Base-by-base conservation (phyloP, 2,888 invertebrate species). In the Ephialtes manifestator region DNA sequence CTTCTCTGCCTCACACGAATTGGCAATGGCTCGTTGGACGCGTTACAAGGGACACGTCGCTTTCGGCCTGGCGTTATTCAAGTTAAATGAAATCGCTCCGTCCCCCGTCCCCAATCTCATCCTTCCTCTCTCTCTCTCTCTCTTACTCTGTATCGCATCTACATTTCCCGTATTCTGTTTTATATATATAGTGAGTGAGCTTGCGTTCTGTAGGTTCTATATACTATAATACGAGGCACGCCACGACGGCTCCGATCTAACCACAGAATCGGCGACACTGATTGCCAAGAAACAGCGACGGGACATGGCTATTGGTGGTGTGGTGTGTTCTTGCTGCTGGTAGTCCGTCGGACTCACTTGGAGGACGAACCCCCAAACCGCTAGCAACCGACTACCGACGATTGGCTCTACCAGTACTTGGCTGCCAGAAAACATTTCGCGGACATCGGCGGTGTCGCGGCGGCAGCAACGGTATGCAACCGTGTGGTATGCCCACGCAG, bases 21-120 rank as follows among this genome's bases (percentile, higher is more conserved):
- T 85, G 87, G 85, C 85, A 87, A 81, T 79, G 85, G 76, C 77
- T 85, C 75, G 82, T 86, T 85, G 85, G 85, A 85, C 81, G 81
- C 83, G 85, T 85, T 85, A 85, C 83, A 87, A 85, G 83, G 84
- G 74, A 81, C 77, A 77, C 84, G 80, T 84, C 80, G 68, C 77
- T 81, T 63, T 74, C 78, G 63, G 74, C 68, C 78, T 77, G 77
- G 77, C 81, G 84, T 81, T 81, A 74, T 78, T 84, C 77, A 81
- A 84, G 68, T 84, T 81, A 81, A 84, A 84, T 81, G 60, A 84
- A 81, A 84, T 71, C 76, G 60, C 74, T 28, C 67, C 53, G 35
- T 67, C 4, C 5, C 28, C 13, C 18, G n/a, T 48, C 35, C 24
- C 35, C 24, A 15, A 60, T 65, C 24, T 43, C 24, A n/a, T 13